These are phyloP conservation scores for Epinephelus moara DNA, from an alignment of 2,113 vertebrate genomes.

Conservation along the genomic window DNA sequence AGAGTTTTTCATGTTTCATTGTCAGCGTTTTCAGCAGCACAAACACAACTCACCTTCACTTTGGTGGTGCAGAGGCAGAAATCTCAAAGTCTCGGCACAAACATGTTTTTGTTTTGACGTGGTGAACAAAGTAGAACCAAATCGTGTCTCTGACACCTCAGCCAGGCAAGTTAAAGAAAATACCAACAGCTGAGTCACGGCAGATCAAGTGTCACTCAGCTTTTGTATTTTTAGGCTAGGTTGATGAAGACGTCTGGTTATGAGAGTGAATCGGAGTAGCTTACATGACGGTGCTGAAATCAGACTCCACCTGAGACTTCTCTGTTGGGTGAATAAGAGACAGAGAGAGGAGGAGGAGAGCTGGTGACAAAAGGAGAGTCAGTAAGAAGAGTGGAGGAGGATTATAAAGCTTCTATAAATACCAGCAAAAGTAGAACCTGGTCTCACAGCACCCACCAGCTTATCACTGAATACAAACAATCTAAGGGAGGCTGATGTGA, in stretches of 20 bases:
- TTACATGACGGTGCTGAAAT: conserved; percentile 55
- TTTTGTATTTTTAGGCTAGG: conserved; percentile 16
- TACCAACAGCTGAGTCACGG: background rate
- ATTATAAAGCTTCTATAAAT: conserved; percentile 74
- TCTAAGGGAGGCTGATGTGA: conserved; percentile 3
- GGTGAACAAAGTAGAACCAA: background rate
- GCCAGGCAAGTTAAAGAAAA: background rate
- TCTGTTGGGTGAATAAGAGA: conserved; percentile 36
- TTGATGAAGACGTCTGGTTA: conserved; percentile 21
- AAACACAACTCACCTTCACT: too few species aligned
- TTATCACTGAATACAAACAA: conserved; percentile 44
- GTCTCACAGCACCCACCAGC: conserved; percentile 42
- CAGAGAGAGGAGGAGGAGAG: conserved; percentile 31
- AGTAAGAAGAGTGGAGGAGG: conserved; percentile 55
- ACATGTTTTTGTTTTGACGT: background rate
- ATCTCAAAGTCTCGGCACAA: background rate
- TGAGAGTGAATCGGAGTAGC: conserved; percentile 6
- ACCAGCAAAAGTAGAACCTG: conserved; percentile 54
- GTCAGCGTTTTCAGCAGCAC: too few species aligned
- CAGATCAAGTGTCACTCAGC: conserved; percentile 20
- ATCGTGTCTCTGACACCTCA: background rate
- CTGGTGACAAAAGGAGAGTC: conserved; percentile 35
- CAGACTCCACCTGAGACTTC: conserved; percentile 45
- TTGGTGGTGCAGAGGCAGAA: background rate
- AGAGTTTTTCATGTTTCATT: background rate